A percentile compares a stretch with the other conserved stretches of the same genome.
Evolutionary conservation across 2,888 invertebrate species (phyloP).

Genomic region (Oxystoma pomonae): DNA sequence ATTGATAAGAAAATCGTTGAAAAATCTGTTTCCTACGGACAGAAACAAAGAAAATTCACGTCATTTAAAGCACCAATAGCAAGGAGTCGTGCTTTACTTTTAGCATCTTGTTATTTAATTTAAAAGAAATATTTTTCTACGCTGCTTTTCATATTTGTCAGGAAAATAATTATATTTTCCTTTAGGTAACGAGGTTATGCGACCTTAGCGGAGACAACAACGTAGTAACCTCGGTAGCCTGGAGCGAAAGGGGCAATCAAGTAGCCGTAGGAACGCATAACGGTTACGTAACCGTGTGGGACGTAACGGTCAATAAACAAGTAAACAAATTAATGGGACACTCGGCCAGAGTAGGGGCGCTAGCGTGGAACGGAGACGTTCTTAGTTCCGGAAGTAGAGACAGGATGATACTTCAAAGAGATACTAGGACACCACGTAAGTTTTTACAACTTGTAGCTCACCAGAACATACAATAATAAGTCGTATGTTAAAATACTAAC

Average conservation of each 20-base stretch:
- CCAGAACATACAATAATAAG: no score
- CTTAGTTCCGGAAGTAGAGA: constrained; percentile 94
- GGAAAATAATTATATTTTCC: no score
- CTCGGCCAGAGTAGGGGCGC: constrained; percentile 85
- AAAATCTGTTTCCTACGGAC: no score
- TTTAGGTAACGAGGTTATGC: constrained; percentile 85
- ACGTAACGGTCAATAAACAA: constrained; percentile 90
- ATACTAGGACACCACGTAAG: constrained; percentile 79
- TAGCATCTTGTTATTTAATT: no score
- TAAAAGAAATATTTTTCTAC: no score
- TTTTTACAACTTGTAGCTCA: no score
- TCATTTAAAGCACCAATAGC: no score
- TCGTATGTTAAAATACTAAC: no score
- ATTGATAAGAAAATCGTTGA: no score
- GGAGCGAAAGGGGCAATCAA: constrained; percentile 95
- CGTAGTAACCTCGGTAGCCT: constrained; percentile 96
- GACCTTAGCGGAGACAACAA: constrained; percentile 92
- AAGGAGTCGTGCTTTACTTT: no score
- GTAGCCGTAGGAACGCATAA: constrained; percentile 98
- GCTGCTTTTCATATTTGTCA: no score
- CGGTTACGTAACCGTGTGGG: constrained; percentile 98
- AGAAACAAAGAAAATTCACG: no score
- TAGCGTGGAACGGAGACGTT: constrained; percentile 98
- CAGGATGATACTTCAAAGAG: constrained; percentile 87
- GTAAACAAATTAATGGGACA: constrained; percentile 89